Evolutionary conservation across 2,888 invertebrate genomes (phyloP), one percentile per base, ranked within the genome.

Genomic region (Bhutanitis thaidina): DNA sequence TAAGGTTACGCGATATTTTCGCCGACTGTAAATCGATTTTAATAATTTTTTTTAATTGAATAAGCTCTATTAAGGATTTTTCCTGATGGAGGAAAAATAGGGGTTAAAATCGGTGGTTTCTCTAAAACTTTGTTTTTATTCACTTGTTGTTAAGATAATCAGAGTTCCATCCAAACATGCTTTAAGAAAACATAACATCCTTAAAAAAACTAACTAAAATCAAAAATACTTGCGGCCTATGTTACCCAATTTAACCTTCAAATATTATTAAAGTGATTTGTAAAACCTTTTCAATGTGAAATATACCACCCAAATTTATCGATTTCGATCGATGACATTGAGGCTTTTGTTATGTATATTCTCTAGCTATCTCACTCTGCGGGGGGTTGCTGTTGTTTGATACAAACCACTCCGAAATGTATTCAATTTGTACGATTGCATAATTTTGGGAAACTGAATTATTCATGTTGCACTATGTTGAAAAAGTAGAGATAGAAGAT

Each of bases 341-440:
- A 57, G 56, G 49, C 58, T 60, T 62, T 64, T 61, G 60, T 64
- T 59, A 55, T 53, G 58, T 57, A 57, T 60, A 56, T 58, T 58
- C 52, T 52, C 52, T 50, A 55, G 57, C 57, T 64, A 65, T 60
- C 55, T 60, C 55, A 54, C 79, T 25, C 83, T 53, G 70, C 78
- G 57, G 85, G 84, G 74, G 77, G 71, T 20, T 20, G 2, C 2
- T 75, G 60, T 58, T 71, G 69, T 51, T 76, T 65, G n/a, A n/a
- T n/a, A n/a, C 69, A 67, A 77, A 57, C 58, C 54, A 57, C 57
- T 50, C 52, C 58, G 50, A 61, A 78, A 71, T 73, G 67, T 79
- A 75, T 83, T 81, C 79, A 84, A 84, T 84, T 80, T 77, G 77
- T 76, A 68, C 60, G 61, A 67, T 84, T 85, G 83, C 83, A 81